Percentiles rank a stretch among this genome's conserved stretches.
phyloP scores from a whole-genome alignment of 2,888 invertebrate species.

The Horisme vitalbata region DNA sequence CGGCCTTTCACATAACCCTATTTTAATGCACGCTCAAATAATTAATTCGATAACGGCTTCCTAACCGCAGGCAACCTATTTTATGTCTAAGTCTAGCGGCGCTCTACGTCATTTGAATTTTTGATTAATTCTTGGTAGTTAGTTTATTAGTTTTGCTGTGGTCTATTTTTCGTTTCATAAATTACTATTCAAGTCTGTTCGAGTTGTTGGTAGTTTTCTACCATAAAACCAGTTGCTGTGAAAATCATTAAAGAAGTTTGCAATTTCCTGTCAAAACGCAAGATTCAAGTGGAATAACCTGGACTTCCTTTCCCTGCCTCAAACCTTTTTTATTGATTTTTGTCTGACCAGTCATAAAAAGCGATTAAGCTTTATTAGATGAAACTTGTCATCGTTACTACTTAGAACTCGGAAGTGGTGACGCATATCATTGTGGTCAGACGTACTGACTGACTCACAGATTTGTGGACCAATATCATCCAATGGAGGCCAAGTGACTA shows the following conservation, averaged over 20 bases:
- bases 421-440: slow-evolving; percentile 44
- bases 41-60: slow-evolving; percentile 30
- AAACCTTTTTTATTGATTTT: not conserved
- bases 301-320: not conserved
- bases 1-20: slow-evolving; percentile 19
- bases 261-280: too few relatives aligned
- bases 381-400: slow-evolving; percentile 34
- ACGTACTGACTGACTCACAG: slow-evolving; percentile 49
- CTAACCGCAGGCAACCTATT: slow-evolving; percentile 16
- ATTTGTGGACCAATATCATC: slow-evolving; percentile 26
- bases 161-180: too few relatives aligned
- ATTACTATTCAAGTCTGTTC: too few relatives aligned
- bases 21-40: slow-evolving; percentile 30
- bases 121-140: slow-evolving; percentile 13
- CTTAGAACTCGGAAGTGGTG: slow-evolving; percentile 39
- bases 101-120: slow-evolving; percentile 13
- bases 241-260: too few relatives aligned
- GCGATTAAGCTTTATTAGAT: slow-evolving; percentile 19
- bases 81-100: slow-evolving; percentile 9
- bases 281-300: not conserved
- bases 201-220: too few relatives aligned
- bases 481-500: slow-evolving; percentile 13
- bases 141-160: slow-evolving; percentile 3
- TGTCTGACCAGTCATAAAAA: slow-evolving; percentile 20
- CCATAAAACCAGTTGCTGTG: too few relatives aligned